Percentiles rank a stretch among this genome's conserved stretches.
These are phyloP conservation scores for Atrichornis clamosus DNA, from an alignment of 2,113 vertebrate genomes.

Conservation along the genomic window DNA sequence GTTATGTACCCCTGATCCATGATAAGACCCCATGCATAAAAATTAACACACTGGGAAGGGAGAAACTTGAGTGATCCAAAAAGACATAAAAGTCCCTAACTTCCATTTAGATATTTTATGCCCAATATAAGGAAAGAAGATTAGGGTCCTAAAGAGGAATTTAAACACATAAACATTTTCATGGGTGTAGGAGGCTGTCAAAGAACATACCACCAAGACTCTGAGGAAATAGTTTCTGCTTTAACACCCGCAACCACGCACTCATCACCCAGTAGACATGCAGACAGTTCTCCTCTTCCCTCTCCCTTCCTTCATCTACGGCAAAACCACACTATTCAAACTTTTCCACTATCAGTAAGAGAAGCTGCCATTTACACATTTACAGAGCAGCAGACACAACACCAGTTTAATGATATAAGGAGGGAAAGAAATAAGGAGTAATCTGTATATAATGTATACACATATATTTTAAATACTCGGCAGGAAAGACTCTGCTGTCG, in stretches of 20 bases:
- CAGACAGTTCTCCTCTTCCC: slow-evolving; percentile 10
- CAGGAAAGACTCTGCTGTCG: not conserved
- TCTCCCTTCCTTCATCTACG: not conserved
- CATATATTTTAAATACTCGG: slow-evolving; percentile 6
- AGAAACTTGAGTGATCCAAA: not conserved
- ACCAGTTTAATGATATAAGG: slow-evolving; percentile 29
- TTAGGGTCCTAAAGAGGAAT: slow-evolving; percentile 7
- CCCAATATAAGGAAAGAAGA: not conserved
- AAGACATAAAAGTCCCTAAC: not conserved
- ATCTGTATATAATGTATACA: slow-evolving; percentile 2
- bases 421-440: not conserved
- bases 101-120: not conserved
- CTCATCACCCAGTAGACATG: slow-evolving; percentile 26
- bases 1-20: not conserved
- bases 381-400: slow-evolving; percentile 49
- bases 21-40: not conserved
- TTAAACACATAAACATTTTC: slow-evolving; percentile 36
- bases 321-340: slow-evolving; percentile 20
- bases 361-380: slow-evolving; percentile 58
- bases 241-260: slow-evolving; percentile 50
- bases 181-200: slow-evolving; percentile 52
- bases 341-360: slow-evolving; percentile 12
- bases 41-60: not conserved
- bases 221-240: slow-evolving; percentile 45
- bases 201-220: slow-evolving; percentile 33